These are phyloP conservation scores for Ariopsis seemanni DNA, from an alignment of 2,113 vertebrate species.

Conservation along the genomic window DNA sequence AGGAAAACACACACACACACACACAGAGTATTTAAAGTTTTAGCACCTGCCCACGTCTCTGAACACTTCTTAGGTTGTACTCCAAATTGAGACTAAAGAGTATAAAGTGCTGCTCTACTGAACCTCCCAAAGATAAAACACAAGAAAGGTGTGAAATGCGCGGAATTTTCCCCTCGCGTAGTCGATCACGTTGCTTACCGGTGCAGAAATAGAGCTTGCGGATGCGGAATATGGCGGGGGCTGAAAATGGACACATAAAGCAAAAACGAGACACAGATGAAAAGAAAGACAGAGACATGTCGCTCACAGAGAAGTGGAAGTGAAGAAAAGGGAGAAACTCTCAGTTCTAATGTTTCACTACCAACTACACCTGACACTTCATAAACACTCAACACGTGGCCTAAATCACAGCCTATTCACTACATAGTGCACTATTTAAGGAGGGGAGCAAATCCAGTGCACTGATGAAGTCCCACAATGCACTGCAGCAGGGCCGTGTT, in stretches of 20 bases:
- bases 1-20: slow-evolving; percentile 25
- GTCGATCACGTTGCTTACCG: slow-evolving; percentile 73
- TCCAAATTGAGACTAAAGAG: not conserved
- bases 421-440: not conserved
- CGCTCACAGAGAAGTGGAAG: slow-evolving; percentile 8
- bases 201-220: slow-evolving; percentile 80
- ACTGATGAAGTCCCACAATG: not conserved
- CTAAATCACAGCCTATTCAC: not conserved
- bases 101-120: not conserved
- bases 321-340: not conserved
- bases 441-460: not conserved
- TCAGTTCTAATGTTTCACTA: not conserved
- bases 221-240: slow-evolving; percentile 79
- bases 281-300: slow-evolving; percentile 3
- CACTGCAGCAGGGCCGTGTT: not conserved
- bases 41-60: not conserved
- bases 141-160: not conserved
- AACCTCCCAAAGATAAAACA: not conserved
- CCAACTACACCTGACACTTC: not conserved
- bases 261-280: slow-evolving; percentile 31
- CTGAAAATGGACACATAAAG: slow-evolving; percentile 69
- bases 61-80: not conserved
- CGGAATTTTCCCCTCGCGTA: not conserved
- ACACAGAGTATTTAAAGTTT: not conserved
- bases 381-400: not conserved